Base-by-base conservation (phyloP, 2,888 invertebrate genomes). In the Netelia inedita region DNA sequence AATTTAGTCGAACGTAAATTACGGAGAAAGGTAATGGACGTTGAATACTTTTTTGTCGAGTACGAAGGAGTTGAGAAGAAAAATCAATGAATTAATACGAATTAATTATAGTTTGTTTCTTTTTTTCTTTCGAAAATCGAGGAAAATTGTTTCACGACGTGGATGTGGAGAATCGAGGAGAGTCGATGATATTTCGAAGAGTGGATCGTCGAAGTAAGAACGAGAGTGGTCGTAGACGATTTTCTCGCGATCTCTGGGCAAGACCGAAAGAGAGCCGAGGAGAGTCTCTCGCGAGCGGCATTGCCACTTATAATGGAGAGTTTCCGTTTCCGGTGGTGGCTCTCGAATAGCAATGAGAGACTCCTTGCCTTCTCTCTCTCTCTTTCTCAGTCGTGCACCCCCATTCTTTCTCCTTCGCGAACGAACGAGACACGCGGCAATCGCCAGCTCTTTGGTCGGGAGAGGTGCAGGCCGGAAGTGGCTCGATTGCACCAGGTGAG, bases 321-420 rank as follows among this genome's bases (percentile, higher is more conserved):
- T 90, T 92, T 92, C 92, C 92, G 92, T 91, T 92, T 92, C 92
- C 92, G 89, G 90, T 86, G 88, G 79, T 85, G 80, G 87, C 80
- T 80, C 89, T 89, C 89, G 92, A 92, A 91, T 92, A 90, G 90
- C 90, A 92, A 92, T 91, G 92, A 90, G 83, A 84, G 28, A 59
- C 16, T 65, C 87, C 89, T 71, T 75, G 61, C 68, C 46, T 59
- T 80, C 74, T 82, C 72, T 68, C 41, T 72, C 84, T 82, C 68
- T 50, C 78, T 76, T 68, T 69, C 78, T 46, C 50, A 57, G 57
- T 76, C 41, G 53, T 57, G 57, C 68, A 75, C 55, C 53, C 21
- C 59, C 28, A 28, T 46, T 75, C 65, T 71, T 75, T 75, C 41
- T 80, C 66, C 53, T 72, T 83, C 65, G 21, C 50, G 55, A 71